Conservation (phyloP, 2,888 invertebrate genomes). For the Limenitis camilla region DNA sequence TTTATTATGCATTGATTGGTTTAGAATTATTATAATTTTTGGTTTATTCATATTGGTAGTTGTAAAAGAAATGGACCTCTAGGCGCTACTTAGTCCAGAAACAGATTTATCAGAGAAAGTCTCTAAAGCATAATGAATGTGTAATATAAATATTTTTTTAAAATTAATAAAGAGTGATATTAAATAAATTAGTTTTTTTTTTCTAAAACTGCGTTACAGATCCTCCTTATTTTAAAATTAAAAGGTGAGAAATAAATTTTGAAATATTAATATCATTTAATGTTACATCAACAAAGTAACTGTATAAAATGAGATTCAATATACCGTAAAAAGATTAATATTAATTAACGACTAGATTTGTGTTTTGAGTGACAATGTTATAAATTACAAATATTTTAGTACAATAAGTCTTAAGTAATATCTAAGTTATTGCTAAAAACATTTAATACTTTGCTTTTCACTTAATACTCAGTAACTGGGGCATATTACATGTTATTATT, state of each 20-base stretch:
- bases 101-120: conserved; percentile 37
- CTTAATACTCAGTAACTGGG: too few species aligned
- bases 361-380: neutral
- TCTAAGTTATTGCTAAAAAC: too few species aligned
- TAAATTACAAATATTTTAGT: too few species aligned
- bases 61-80: conserved; percentile 31
- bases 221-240: too few species aligned
- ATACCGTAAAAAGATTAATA: conserved; percentile 12
- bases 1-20: conserved; percentile 8
- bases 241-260: too few species aligned
- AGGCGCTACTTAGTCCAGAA: conserved; percentile 25
- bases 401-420: too few species aligned
- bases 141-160: conserved; percentile 74
- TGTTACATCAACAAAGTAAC: neutral
- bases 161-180: conserved; percentile 74
- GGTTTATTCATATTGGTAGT: conserved; percentile 56
- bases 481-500: too few species aligned
- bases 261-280: too few species aligned
- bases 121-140: conserved; percentile 69
- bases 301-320: conserved; percentile 22
- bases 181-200: conserved; percentile 39
- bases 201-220: neutral
- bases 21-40: conserved; percentile 58
- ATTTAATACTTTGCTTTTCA: neutral
- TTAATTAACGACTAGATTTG: conserved; percentile 24